These are phyloP conservation scores for Thereva unica DNA, from an alignment of 2,888 invertebrate species.

Conservation along the genomic window DNA sequence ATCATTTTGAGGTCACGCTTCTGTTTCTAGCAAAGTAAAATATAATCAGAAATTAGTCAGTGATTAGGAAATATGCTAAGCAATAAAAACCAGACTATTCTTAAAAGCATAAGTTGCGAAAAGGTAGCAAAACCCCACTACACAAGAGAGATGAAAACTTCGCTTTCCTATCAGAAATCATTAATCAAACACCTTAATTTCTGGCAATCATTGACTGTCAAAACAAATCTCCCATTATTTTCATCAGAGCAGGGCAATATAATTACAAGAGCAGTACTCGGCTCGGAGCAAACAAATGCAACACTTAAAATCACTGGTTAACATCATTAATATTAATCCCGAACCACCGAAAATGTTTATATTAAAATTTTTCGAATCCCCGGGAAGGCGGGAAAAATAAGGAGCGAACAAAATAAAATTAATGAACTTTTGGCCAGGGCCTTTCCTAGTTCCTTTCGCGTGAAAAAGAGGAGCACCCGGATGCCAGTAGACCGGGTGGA, in stretches of 20 bases:
- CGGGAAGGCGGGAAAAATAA: conserved; percentile 29
- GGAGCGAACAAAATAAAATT: conserved; percentile 25
- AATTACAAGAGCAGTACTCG: conserved; percentile 32
- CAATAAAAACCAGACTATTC: conserved; percentile 22
- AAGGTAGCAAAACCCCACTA: conserved; percentile 11
- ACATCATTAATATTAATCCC: conserved; percentile 42
- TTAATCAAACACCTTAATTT: conserved; percentile 42
- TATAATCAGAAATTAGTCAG: conserved; percentile 31
- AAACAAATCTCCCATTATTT: conserved; percentile 56
- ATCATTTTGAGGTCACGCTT: background rate
- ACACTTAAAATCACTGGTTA: conserved; percentile 39
- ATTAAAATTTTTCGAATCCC: conserved; percentile 35
- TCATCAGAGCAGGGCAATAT: conserved; percentile 54
- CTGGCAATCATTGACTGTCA: conserved; percentile 50
- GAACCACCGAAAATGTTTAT: conserved; percentile 37
- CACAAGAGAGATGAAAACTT: conserved; percentile 17
- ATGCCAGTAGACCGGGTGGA: conserved; percentile 4
- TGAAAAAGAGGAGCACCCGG: background rate
- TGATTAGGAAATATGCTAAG: conserved; percentile 1
- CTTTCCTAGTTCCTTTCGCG: background rate
- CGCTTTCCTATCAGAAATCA: conserved; percentile 25
- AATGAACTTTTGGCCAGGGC: conserved; percentile 6
- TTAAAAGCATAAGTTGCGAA: conserved; percentile 20
- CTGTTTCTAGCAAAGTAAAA: conserved; percentile 17
- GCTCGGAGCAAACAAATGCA: conserved; percentile 33